Base-by-base conservation (phyloP, 2,797 vertebrate genomes). In the Hoplostethus atlanticus region DNA sequence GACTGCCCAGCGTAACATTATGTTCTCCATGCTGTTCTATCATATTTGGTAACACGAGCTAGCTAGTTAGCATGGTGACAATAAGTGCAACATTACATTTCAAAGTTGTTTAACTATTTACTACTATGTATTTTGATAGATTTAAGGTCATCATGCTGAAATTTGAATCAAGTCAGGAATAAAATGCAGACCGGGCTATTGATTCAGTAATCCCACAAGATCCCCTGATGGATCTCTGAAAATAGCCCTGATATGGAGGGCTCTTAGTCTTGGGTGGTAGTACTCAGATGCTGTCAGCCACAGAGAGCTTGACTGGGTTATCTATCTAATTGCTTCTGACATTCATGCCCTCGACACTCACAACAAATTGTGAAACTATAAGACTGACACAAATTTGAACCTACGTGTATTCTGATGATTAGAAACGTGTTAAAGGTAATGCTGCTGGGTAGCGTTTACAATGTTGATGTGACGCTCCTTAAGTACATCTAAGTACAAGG, bases 201-300 rank as follows among this genome's bases (percentile, higher is more conserved):
- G 76, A 76, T 83, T 71, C 54, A 52, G 52, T 61, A 60, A 84
- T 73, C 60, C 68, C 58, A 54, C 17, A 28, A 34, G 47, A 67
- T 73, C 55, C 47, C 62, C 25, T 12, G 47, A 76, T 51, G 47
- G 54, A 56, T 68, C 28, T 30, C 12, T 68, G 28, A 47, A 57
- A 57, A 36, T 57, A 47, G 13, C 12, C n/a, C 21, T 60, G 56
- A 40, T 40, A 51, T 36, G 15, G 9, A 16, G 47, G 46, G 56
- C 28, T 34, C 13, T 52, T 46, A 47, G 54, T 53, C 56, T 60
- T 55, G 44, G 42, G 53, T 46, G 52, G 57, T 76, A 70, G 70
- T 59, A 56, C 17, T 44, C 28, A 54, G 70, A 69, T 56, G 17
- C 25, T 48, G 62, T 77, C 48, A 61, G 48, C 61, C 57, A 55